A percentile compares a stretch with the other conserved stretches of the same genome.
Evolutionary conservation across 2,113 vertebrate genomes (phyloP).

Genomic region (Ovis canadensis): DNA sequence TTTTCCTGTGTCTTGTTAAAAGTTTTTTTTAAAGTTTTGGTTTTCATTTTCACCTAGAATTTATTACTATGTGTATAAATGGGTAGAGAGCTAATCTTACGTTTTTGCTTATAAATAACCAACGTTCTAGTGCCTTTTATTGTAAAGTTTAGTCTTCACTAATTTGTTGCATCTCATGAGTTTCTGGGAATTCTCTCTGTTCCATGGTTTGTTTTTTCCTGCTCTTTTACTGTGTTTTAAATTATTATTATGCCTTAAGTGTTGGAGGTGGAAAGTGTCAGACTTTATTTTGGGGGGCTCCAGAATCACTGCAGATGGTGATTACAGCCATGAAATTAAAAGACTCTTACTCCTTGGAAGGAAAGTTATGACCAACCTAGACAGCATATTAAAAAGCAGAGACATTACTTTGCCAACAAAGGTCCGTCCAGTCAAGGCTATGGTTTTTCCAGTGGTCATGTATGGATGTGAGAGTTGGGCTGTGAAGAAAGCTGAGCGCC

Average conservation of each 20-base stretch:
- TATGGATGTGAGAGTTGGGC: too few species aligned
- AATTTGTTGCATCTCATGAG: neutral
- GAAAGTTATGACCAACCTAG: too few species aligned
- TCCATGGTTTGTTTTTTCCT: neutral
- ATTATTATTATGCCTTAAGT: neutral
- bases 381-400: too few species aligned
- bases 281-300: too few species aligned
- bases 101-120: neutral
- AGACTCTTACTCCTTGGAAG: too few species aligned
- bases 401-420: too few species aligned
- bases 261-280: neutral
- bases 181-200: neutral
- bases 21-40: neutral
- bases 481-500: too few species aligned
- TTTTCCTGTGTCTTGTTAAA: neutral
- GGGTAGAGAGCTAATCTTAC: neutral
- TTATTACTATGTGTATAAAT: neutral
- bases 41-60: neutral
- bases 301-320: too few species aligned
- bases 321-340: too few species aligned
- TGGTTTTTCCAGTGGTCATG: too few species aligned
- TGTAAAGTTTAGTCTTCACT: neutral
- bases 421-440: too few species aligned
- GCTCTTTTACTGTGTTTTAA: neutral
- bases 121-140: neutral